Evolutionary conservation across 2,113 vertebrate species (phyloP).

Genomic region (Chaetodon auriga): DNA sequence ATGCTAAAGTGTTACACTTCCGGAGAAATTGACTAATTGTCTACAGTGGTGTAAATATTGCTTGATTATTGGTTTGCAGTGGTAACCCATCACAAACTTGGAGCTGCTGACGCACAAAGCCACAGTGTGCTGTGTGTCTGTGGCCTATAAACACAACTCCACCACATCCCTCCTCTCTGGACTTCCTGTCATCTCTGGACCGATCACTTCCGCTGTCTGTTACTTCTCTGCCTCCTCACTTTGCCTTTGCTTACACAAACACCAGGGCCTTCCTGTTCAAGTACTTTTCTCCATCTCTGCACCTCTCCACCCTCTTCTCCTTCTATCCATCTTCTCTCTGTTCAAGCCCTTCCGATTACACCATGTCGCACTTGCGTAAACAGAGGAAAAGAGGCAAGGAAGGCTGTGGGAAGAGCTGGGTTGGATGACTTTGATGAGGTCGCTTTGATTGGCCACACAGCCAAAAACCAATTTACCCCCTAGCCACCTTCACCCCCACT

Average conservation of each 20-base stretch:
- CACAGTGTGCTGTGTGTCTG: constrained; percentile 39
- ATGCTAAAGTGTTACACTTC: constrained; percentile 49
- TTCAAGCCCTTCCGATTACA: constrained; percentile 51
- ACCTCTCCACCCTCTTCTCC: constrained; percentile 39
- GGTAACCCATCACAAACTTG: constrained; percentile 50
- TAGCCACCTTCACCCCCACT: constrained; percentile 33
- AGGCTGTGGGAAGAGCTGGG: constrained; percentile 53
- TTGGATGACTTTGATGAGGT: constrained; percentile 78
- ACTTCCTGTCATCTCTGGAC: constrained; percentile 55
- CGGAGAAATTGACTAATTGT: constrained; percentile 45
- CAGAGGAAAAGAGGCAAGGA: constrained; percentile 54
- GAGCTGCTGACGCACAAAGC: constrained; percentile 59
- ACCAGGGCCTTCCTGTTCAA: constrained; percentile 26
- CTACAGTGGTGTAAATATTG: constrained; percentile 58
- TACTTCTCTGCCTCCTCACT: constrained; percentile 30
- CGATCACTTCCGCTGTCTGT: constrained; percentile 49
- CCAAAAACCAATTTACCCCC: constrained; percentile 69
- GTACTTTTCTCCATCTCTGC: constrained; percentile 40
- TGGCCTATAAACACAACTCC: constrained; percentile 64
- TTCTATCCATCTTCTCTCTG: constrained; percentile 48
- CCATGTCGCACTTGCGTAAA: constrained; percentile 64
- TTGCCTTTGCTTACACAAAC: constrained; percentile 54
- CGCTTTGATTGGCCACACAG: constrained; percentile 75
- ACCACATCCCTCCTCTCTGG: constrained; percentile 73
- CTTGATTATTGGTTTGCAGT: constrained; percentile 56